Base-by-base conservation (phyloP, 2,888 invertebrate genomes). In the Lagria hirta region DNA sequence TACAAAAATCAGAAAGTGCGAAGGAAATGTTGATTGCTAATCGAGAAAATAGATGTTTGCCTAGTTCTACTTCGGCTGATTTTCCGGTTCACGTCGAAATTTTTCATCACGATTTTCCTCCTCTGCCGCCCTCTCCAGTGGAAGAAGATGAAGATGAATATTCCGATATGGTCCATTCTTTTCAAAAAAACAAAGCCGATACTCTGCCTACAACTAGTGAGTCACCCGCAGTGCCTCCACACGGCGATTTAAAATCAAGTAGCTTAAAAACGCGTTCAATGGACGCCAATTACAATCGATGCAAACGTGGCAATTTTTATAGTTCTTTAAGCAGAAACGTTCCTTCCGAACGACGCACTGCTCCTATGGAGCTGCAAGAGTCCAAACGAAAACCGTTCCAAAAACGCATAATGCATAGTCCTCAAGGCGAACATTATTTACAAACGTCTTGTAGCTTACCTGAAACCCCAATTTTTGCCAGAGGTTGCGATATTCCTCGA, bases 361-460 rank as follows among this genome's bases (percentile, higher is more conserved):
- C 87, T 53, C 86, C 87, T 3, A 83, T 83, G 53, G 87, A 87
- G 51, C 58, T 80, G 36, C 78, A 81, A 14, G 79, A 80, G 24
- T 45, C 55, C 10, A 57, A 60, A 55, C 60, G 67, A 10, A 52
- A 69, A 24, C 64, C 69, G 56, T 58, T 62, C 48, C 68, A 69
- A 42, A 69, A 77, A 57, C 64, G 76, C 3, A 65, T 73, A n/a
- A 74, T 74, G 30, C 77, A 76, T 50, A 76, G 76, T 52, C 75
- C 78, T 3, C 76, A 79, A 26, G 80, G 83, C 33, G 83, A 83
- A 29, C 73, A 72, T 52, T 78, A 75, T 41, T 72, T 89, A 69
- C 89, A 89, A 70, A 89, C 89, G 2, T 89, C 89, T 1, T 89
- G 88, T 56, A 89, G 89, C 61, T 74, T 90, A 43, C 90, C 90